Evolutionary conservation across 1,140 invertebrate genomes (phyloP), one percentile per base, ranked within the genome.

Genomic region (Littorina saxatilis): DNA sequence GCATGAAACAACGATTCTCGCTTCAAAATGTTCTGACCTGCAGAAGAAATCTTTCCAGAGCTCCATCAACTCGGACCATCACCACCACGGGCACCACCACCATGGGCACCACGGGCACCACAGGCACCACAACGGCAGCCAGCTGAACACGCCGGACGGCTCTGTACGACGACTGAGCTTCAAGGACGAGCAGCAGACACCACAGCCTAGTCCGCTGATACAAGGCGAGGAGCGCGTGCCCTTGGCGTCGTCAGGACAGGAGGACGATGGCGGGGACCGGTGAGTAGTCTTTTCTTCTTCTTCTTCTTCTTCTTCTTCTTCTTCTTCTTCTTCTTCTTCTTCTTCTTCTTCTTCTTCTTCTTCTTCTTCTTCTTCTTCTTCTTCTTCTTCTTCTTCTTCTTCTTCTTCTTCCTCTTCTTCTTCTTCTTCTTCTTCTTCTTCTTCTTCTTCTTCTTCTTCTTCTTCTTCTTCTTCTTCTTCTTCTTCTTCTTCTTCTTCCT

Each of bases 51-150:
- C 35, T 68, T 29, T 68, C 13, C 68, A 78, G 68, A 63, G 76
- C 27, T 72, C 75, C n/a, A 66, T 77, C 37, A 58, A 77, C 29
- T 79, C 70, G 5, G 76, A 82, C 37, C 77, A 82, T 13, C 68
- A 32, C 27, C 68, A 72, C 43, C 55, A 73, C 72, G 70, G 50
- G 40, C 37, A 40, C 70, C 4, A 61, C 58, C 58, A 61, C 23
- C 70, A 39, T 1, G 3, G 55, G 2, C 50, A 72, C 32, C 70
- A 55, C n/a, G 23, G 32, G 15, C 66, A 80, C 47, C 50, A 58
- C 66, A n/a, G n/a, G n/a, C 32, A 50, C 68, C 43, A 80, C 35
- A 35, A 73, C 79, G 79, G 78, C 74, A 39, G 73, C 35, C 47
- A 79, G 47, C 40, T 77, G 40, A 52, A 52, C 52, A 55, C 82